Percentiles rank a stretch among this genome's conserved stretches.
Evolutionary conservation across 2,797 vertebrate species (phyloP).

Genomic region (Anas bernieri): DNA sequence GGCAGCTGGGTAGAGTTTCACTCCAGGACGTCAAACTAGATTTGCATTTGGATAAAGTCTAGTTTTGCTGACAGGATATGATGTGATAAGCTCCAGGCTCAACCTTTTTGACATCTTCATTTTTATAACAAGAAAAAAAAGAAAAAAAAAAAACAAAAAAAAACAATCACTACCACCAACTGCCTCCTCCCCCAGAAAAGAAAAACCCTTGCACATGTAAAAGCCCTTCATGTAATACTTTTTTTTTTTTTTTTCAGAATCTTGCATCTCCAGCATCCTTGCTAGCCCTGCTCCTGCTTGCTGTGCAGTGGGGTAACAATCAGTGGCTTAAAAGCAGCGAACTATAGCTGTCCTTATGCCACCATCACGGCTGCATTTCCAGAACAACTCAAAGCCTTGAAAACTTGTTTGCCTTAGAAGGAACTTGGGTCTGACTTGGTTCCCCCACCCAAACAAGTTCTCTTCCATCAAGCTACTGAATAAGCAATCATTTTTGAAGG

Average conservation of each 20-base stretch:
- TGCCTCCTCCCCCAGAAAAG: accelerated
- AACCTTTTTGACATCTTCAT: not conserved
- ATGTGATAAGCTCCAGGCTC: not conserved
- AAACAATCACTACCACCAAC: not conserved
- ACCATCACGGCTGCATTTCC: not conserved
- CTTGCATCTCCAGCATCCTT: not conserved
- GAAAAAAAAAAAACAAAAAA: not conserved
- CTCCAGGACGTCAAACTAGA: not conserved
- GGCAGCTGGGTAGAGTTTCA: not conserved
- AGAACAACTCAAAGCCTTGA: not conserved
- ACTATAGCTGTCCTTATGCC: not conserved
- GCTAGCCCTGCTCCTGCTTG: not conserved
- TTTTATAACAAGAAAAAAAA: not conserved
- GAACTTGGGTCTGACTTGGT: not conserved
- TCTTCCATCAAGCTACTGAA: not conserved
- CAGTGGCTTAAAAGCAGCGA: not conserved
- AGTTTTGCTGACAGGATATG: not conserved
- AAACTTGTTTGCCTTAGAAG: not conserved
- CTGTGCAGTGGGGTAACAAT: not conserved
- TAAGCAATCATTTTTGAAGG: not conserved
- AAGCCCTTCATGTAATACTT: too few species aligned
- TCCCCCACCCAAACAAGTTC: not conserved
- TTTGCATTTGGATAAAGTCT: not conserved
- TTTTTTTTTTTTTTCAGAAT: not conserved
- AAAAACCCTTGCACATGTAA: accelerated